phyloP scores from a whole-genome alignment of 2,113 vertebrate species.

The Danionella cerebrum region DNA sequence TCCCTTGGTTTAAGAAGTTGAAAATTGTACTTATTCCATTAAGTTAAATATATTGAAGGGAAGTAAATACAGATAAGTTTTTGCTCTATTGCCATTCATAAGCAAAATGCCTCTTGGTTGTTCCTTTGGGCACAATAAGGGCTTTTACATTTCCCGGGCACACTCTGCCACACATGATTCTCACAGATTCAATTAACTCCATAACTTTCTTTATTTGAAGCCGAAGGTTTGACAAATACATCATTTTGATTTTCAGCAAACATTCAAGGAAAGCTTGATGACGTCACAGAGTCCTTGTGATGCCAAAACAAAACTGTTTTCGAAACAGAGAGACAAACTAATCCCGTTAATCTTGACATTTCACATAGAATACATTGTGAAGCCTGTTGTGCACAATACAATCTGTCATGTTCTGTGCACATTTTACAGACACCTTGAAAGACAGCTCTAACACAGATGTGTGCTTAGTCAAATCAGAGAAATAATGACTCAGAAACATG shows the following conservation, averaged over 20 bases:
- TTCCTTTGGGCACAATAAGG: not conserved
- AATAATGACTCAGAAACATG: conserved; percentile 17
- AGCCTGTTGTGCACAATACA: not conserved
- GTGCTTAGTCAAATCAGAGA: conserved; percentile 22
- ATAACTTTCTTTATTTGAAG: not conserved
- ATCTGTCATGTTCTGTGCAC: conserved; percentile 3
- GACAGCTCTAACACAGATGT: not conserved
- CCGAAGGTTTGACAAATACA: too few species aligned
- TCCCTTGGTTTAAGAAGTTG: too few species aligned
- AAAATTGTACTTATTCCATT: too few species aligned
- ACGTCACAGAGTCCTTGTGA: not conserved
- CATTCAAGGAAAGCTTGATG: not conserved
- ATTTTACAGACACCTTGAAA: conserved; percentile 25
- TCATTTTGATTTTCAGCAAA: not conserved
- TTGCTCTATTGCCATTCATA: not conserved
- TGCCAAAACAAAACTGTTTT: not conserved
- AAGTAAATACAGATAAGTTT: not conserved
- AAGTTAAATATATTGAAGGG: too few species aligned
- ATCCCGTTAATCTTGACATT: not conserved
- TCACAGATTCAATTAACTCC: conserved; percentile 1
- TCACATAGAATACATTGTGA: not conserved
- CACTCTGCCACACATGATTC: not conserved
- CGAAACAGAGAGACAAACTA: not conserved
- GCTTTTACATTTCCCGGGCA: conserved; percentile 9
- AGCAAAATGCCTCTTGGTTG: not conserved